These are phyloP conservation scores for Syngnathus floridae DNA, from an alignment of 2,113 vertebrate genomes.

Conservation along the genomic window DNA sequence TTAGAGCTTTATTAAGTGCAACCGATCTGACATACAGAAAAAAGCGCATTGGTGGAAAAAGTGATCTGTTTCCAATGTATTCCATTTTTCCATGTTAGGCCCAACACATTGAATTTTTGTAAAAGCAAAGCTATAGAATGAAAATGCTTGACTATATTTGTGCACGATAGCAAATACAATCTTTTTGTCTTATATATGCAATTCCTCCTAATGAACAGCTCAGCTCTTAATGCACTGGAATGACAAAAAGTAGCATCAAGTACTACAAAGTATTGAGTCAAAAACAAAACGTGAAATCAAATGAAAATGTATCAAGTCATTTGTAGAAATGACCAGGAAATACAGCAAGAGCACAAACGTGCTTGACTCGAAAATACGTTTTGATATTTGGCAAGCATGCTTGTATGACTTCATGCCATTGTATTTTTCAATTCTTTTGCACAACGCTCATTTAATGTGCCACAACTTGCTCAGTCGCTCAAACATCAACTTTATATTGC, in stretches of 20 bases:
- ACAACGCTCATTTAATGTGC: slow-evolving; percentile 23
- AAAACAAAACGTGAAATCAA: slow-evolving; percentile 21
- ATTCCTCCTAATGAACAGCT: slow-evolving; percentile 14
- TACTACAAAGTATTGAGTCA: neutral
- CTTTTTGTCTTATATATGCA: slow-evolving; percentile 33
- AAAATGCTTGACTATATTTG: slow-evolving; percentile 12
- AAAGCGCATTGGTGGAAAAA: slow-evolving; percentile 5
- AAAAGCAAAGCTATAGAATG: neutral
- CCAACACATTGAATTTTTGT: too few species aligned
- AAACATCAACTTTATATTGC: neutral
- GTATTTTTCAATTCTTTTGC: slow-evolving; percentile 40
- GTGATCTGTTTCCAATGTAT: slow-evolving; percentile 3
- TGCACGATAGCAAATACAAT: slow-evolving; percentile 43
- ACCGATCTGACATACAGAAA: slow-evolving; percentile 26
- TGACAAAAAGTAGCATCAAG: neutral
- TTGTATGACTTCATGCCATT: slow-evolving; percentile 1
- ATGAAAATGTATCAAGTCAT: neutral
- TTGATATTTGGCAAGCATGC: slow-evolving; percentile 19
- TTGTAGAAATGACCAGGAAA: neutral
- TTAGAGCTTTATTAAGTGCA: slow-evolving; percentile 61
- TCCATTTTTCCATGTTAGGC: neutral
- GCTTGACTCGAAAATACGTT: neutral
- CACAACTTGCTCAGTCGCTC: neutral
- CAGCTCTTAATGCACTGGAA: neutral
- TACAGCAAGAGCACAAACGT: neutral